Evolutionary conservation across 2,113 vertebrate species (phyloP).

Genomic region (Chionis minor): DNA sequence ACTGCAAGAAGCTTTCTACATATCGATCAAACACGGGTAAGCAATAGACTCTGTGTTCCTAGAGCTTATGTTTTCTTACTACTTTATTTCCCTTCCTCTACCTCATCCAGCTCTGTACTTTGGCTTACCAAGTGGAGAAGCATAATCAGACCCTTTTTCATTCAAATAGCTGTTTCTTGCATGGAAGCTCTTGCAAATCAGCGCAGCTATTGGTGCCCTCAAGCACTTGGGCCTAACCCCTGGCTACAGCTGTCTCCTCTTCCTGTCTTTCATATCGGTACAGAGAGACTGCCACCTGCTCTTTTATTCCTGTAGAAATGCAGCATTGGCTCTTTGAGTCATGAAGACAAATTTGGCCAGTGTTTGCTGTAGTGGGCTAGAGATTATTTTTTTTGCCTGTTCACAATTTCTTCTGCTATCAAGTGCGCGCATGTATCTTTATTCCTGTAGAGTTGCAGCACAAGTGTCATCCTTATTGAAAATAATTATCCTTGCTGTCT

Average conservation of each 20-base stretch:
- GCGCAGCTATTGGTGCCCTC: neutral
- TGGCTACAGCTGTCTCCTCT: neutral
- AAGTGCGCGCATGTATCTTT: neutral
- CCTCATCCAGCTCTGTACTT: neutral
- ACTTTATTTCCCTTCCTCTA: neutral
- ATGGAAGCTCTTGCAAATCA: neutral
- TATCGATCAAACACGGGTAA: neutral
- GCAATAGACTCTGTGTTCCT: neutral
- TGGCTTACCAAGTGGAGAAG: neutral
- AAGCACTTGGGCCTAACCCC: neutral
- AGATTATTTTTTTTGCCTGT: neutral
- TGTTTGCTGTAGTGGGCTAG: neutral
- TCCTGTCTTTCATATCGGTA: neutral
- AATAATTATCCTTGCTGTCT: slow-evolving; percentile 6
- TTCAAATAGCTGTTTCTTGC: neutral
- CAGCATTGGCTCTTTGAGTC: neutral
- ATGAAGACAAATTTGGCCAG: neutral
- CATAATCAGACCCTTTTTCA: neutral
- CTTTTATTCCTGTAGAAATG: neutral
- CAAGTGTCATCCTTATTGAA: neutral
- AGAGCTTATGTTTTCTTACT: neutral
- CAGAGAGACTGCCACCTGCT: neutral
- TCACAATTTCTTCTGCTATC: neutral
- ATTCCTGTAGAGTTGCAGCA: neutral
- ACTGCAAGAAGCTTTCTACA: neutral